Base-by-base conservation (phyloP, 2,113 vertebrate species). In the Taxidea taxus region DNA sequence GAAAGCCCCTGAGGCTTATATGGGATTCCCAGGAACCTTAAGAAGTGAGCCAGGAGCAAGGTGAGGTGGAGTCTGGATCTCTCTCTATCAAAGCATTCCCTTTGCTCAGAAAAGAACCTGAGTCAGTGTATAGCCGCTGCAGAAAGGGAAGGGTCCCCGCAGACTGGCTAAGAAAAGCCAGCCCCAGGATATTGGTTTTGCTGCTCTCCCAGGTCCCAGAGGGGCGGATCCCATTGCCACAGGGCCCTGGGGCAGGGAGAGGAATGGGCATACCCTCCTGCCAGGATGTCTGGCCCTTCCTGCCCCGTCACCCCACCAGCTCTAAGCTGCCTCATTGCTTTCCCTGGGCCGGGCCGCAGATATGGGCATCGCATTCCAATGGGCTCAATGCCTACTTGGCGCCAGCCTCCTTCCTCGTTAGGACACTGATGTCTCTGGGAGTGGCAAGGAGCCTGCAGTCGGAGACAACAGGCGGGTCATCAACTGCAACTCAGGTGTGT, bases 401-500 rank as follows among this genome's bases (percentile, higher is more conserved):
- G 11, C 42, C 64, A 51, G 80, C 21, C 34, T 60, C 64, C 77
- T 60, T 56, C 47, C 51, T 94, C 13, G 39, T 75, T 88, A 90
- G 64, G 56, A 37, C 10, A 62, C 82, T 1, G 2, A 3, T 4
- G 6, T 39, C 56, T 51, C 42, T 5, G 27, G 77, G 16, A 62
- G 29, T 2, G 7, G 23, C 7, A 2, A 15, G 37, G 49, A 87
- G 29, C 21, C 42, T 0, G 0, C 49, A 20, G 31, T 15, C 5
- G 4, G 83, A 56, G 44, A 25, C 18, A 12, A 15, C 12, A 21
- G 78, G 58, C 23, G 0, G 34, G 72, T 21, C 54, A 6, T 31
- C 25, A 3, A 56, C 0, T 0, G 15, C 29, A 11, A 34, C 72
- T 6, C 0, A 0, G 39, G 18, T 2, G 0, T 4, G 37, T 10